Evolutionary conservation across 2,113 vertebrate species (phyloP).

Genomic region (Oreocharis arfaki): DNA sequence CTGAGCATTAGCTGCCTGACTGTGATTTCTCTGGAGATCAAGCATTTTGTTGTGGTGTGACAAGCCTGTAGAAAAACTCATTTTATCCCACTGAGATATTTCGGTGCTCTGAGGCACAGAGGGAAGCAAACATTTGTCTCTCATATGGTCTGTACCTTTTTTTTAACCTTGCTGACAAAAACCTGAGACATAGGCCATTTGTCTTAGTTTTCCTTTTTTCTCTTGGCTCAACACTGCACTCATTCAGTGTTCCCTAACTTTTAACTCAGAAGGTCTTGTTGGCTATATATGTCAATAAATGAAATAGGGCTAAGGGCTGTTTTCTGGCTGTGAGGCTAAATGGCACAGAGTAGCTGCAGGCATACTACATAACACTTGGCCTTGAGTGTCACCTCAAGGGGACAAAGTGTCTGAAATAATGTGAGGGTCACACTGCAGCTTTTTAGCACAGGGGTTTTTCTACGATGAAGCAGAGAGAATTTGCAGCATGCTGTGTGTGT

Average conservation of each 20-base stretch:
- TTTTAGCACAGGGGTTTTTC: background rate
- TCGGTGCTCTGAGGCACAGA: background rate
- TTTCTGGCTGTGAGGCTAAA: background rate
- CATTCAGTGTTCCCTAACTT: background rate
- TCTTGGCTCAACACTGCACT: background rate
- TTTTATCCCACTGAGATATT: background rate
- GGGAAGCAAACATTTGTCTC: constrained; percentile 14
- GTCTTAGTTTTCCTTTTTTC: constrained; percentile 14
- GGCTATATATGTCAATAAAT: background rate
- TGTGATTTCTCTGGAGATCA: constrained; percentile 16
- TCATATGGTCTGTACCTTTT: background rate
- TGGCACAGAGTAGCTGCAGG: background rate
- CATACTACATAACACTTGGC: background rate
- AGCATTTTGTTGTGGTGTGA: background rate
- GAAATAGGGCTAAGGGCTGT: background rate
- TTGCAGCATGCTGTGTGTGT: background rate
- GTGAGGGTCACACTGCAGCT: background rate
- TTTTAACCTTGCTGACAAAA: constrained; percentile 24
- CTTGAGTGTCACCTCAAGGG: background rate
- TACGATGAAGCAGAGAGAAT: background rate
- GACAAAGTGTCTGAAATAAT: background rate
- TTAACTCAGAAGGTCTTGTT: background rate
- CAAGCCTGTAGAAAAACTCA: constrained; percentile 23
- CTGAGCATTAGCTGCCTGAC: background rate
- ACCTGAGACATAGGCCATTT: background rate